Conservation (phyloP, 2,888 invertebrate species). For the Neuroscelio doddi region DNA sequence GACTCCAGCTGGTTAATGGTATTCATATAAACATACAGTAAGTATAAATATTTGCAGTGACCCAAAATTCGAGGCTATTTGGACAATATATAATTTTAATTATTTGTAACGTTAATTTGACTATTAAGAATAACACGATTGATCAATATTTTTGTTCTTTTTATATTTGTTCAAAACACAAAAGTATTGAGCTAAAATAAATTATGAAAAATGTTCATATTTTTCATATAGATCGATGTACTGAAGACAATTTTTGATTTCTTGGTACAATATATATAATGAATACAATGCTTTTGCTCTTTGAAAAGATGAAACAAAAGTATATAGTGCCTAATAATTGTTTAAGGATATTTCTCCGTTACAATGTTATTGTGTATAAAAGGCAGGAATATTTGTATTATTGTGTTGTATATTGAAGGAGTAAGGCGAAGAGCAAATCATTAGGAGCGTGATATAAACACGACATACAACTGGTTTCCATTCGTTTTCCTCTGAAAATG, state of each 20-base stretch:
- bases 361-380: conserved; percentile 49
- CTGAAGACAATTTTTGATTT: no score
- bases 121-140: no score
- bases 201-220: no score
- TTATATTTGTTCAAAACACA: no score
- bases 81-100: conserved; percentile 36
- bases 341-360: conserved; percentile 53
- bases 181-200: no score
- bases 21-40: no score
- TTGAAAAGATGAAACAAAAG: conserved; percentile 56
- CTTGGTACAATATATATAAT: conserved; percentile 34
- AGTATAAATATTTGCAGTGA: neutral
- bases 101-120: conserved; percentile 5
- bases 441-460: no score
- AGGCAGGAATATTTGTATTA: conserved; percentile 40
- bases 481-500: conserved; percentile 8
- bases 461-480: neutral
- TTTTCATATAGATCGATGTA: no score
- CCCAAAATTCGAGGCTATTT: conserved; percentile 49
- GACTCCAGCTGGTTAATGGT: neutral
- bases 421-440: neutral
- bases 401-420: conserved; percentile 32
- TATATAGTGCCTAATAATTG: conserved; percentile 60
- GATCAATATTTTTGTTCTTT: no score
- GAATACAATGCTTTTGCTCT: conserved; percentile 62